phyloP scores from a whole-genome alignment of 2,888 invertebrate species.

The Malthinus flaveolus region DNA sequence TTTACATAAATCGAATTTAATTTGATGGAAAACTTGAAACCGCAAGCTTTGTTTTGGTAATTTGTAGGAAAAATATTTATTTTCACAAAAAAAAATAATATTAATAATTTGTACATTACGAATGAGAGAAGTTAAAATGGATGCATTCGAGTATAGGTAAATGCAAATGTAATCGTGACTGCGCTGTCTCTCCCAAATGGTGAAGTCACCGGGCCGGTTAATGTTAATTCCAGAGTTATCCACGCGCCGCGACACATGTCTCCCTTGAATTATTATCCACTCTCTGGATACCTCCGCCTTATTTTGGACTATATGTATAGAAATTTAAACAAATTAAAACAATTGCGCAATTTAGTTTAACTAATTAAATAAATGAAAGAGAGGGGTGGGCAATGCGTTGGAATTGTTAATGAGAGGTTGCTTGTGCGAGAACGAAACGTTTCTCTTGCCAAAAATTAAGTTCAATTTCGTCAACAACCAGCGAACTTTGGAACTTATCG shows the following conservation, averaged over 20 bases:
- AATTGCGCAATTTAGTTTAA: not conserved
- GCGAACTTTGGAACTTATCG: too few species aligned
- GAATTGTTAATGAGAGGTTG: too few species aligned
- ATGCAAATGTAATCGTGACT: constrained; percentile 31
- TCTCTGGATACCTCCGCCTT: constrained; percentile 29
- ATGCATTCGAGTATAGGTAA: constrained; percentile 32
- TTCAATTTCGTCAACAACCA: too few species aligned
- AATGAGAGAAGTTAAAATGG: constrained; percentile 28
- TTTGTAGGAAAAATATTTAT: not conserved
- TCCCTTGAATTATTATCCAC: constrained; percentile 37
- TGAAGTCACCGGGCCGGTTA: constrained; percentile 38
- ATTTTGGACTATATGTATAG: constrained; percentile 20
- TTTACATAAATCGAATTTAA: constrained; percentile 15
- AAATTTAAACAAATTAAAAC: constrained; percentile 16
- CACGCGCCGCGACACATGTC: constrained; percentile 40
- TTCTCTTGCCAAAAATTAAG: too few species aligned
- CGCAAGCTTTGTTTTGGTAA: not conserved
- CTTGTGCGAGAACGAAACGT: too few species aligned
- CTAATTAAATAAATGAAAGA: not conserved
- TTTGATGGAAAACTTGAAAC: not conserved
- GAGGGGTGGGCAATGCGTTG: not conserved
- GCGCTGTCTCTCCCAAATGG: constrained; percentile 37
- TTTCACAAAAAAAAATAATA: constrained; percentile 2
- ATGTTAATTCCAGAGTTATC: constrained; percentile 40
- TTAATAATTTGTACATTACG: constrained; percentile 22